These are phyloP conservation scores for Heliopora coerulea DNA, from an alignment of 92 coral and sea anemone genomes.

Conservation along the genomic window DNA sequence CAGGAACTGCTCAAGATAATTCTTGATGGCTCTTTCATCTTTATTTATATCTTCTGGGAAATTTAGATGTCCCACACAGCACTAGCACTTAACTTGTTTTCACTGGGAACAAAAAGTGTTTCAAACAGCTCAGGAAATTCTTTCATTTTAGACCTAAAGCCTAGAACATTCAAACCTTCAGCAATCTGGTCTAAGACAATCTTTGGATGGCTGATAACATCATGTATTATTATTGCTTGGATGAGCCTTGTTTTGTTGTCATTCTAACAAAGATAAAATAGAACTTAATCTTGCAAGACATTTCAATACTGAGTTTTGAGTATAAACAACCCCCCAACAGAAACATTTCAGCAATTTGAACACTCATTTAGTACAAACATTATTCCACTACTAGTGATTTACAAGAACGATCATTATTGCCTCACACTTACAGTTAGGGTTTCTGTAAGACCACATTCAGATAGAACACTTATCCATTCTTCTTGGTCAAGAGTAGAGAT, in stretches of 20 bases:
- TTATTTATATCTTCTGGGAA: conserved; percentile 54
- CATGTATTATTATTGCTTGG: conserved; percentile 43
- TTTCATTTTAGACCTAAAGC: conserved; percentile 54
- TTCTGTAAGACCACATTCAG: conserved; percentile 53
- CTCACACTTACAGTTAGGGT: conserved; percentile 35
- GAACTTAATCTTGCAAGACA: no score
- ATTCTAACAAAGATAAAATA: conserved; percentile 40
- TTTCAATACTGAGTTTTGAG: no score
- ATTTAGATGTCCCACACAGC: conserved; percentile 42
- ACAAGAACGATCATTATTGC: no score
- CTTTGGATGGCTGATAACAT: conserved; percentile 35
- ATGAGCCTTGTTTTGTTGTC: conserved; percentile 47
- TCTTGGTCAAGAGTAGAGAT: conserved; percentile 35
- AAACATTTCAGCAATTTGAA: no score
- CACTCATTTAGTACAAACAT: no score
- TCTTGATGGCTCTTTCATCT: conserved; percentile 36
- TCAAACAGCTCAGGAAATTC: conserved; percentile 49
- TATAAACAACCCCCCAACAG: no score
- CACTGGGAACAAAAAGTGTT: conserved; percentile 53
- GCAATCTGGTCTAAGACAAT: conserved; percentile 5
- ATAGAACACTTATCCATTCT: conserved; percentile 21
- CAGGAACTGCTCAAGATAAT: conserved; percentile 49
- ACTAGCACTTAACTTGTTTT: conserved; percentile 38
- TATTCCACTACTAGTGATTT: no score
- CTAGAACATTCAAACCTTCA: conserved; percentile 44